A percentile compares a stretch with the other conserved stretches of the same genome.
These are phyloP conservation scores for Heliconius hermathena DNA, from an alignment of 1,140 invertebrate genomes.

Conservation along the genomic window DNA sequence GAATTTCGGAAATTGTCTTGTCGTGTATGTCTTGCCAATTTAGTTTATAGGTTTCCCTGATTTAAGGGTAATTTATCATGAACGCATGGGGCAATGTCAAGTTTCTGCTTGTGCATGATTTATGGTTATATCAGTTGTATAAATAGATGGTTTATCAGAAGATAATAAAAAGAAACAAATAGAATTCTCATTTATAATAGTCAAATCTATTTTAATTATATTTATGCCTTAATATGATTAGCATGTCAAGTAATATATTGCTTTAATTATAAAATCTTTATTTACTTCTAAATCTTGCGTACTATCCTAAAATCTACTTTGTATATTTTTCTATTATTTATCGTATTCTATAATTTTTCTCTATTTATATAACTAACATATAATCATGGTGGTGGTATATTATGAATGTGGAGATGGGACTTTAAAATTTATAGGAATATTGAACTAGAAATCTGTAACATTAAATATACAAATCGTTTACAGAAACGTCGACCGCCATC, in stretches of 20 bases:
- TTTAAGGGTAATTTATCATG: not conserved
- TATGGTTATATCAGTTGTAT: conserved; percentile 16
- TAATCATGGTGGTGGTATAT: conserved; percentile 41
- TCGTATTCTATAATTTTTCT: not conserved
- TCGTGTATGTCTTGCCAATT: not conserved
- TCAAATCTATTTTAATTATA: no score
- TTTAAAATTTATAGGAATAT: not conserved
- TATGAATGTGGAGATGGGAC: conserved; percentile 32
- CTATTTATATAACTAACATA: conserved; percentile 29
- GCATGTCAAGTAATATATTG: no score
- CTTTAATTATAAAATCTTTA: no score
- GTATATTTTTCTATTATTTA: not conserved
- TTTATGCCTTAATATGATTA: no score
- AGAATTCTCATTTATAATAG: no score
- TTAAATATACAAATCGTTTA: conserved; percentile 49
- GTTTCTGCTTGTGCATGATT: conserved; percentile 12
- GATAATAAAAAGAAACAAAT: not conserved
- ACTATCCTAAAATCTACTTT: not conserved
- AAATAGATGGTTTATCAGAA: conserved; percentile 9
- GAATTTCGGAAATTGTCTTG: not conserved
- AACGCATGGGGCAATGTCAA: not conserved
- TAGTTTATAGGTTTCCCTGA: not conserved
- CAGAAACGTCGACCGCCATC: conserved; percentile 91
- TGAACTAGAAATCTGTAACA: conserved; percentile 20
- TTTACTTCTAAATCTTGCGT: no score